Evolutionary conservation across 2,113 vertebrate species (phyloP).

Genomic region (Chunga burmeisteri): DNA sequence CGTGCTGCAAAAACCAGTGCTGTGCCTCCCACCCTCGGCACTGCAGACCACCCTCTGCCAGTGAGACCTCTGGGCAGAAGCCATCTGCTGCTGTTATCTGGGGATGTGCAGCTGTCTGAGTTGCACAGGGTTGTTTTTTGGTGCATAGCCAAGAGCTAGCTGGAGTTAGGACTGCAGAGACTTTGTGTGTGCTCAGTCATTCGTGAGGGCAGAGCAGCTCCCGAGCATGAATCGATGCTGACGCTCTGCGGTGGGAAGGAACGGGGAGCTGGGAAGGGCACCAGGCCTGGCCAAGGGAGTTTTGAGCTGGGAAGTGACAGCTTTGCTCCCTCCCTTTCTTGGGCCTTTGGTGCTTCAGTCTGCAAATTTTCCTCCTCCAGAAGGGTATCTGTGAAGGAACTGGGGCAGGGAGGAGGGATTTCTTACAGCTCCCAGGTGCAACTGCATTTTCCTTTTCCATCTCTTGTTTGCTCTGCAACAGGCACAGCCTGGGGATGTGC

Average conservation of each 20-base stretch:
- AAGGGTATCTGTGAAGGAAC: not conserved
- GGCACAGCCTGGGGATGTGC: not conserved
- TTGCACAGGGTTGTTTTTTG: not conserved
- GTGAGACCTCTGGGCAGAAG: not conserved
- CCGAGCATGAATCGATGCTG: fast-evolving
- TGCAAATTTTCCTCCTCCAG: not conserved
- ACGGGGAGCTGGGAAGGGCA: not conserved
- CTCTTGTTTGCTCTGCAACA: not conserved
- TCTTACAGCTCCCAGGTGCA: not conserved
- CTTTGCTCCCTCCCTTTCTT: not conserved
- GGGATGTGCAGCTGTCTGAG: not conserved
- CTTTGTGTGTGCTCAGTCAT: not conserved
- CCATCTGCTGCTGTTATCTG: constrained; percentile 40
- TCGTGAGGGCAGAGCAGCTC: not conserved
- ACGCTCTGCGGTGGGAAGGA: not conserved
- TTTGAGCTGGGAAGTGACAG: not conserved
- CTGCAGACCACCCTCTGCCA: not conserved
- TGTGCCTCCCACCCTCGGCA: not conserved
- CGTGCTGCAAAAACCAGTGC: not conserved
- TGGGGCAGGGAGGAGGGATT: not conserved
- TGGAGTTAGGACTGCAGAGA: constrained; percentile 15
- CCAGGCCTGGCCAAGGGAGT: not conserved
- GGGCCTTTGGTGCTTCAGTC: not conserved
- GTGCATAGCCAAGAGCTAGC: constrained; percentile 14
- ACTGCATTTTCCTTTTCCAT: not conserved